Evolutionary conservation across 2,888 invertebrate species (phyloP).

Genomic region (Petrolisthes manimaculis): DNA sequence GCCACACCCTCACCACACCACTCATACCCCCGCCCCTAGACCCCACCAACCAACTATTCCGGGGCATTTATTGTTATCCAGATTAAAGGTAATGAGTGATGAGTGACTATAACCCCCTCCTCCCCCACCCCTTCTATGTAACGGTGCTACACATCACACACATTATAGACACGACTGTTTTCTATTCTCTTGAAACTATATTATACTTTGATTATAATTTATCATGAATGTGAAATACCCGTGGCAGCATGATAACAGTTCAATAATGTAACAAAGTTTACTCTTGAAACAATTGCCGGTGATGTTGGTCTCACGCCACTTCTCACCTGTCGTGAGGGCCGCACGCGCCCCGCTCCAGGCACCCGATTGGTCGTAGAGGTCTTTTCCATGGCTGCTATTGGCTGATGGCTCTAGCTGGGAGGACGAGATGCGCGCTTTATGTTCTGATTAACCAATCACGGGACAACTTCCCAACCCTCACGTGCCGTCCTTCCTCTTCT

Average conservation of each 20-base stretch:
- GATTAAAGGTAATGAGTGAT: too few species aligned
- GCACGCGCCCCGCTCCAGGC: conserved; percentile 43
- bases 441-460: conserved; percentile 60
- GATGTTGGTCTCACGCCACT: conserved; percentile 36
- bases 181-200: too few species aligned
- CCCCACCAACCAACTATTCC: too few species aligned
- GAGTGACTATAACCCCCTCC: too few species aligned
- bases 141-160: too few species aligned
- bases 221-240: too few species aligned
- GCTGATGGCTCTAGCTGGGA: conserved; percentile 40
- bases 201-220: too few species aligned
- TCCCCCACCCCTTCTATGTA: too few species aligned
- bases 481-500: conserved; percentile 40
- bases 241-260: too few species aligned
- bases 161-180: too few species aligned
- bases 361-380: conserved; percentile 40
- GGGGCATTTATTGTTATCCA: conserved; percentile 8
- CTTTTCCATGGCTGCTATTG: neutral
- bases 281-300: conserved; percentile 23
- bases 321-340: conserved; percentile 53
- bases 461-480: conserved; percentile 44
- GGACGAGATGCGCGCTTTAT: conserved; percentile 53
- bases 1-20: too few species aligned
- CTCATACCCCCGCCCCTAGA: too few species aligned
- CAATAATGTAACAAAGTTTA: neutral